Base-by-base conservation (phyloP, 2,113 vertebrate genomes). In the Natator depressus region DNA sequence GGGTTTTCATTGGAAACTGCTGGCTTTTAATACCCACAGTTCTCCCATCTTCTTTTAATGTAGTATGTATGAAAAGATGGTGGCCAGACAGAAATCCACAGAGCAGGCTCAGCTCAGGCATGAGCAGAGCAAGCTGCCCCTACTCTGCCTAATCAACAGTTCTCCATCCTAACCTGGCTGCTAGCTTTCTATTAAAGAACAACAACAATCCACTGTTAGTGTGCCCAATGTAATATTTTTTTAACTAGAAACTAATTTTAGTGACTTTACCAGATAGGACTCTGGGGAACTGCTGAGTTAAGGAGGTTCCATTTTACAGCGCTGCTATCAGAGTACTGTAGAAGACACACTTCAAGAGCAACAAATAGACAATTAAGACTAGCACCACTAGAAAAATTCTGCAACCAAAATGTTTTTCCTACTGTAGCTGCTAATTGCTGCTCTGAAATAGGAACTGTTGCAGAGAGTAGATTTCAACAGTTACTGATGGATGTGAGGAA, bases 101-200 rank as follows among this genome's bases (percentile, higher is more conserved):
- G 91, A 72, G 81, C 25, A 87, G 22, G 88, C 27, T 14, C 65
- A 29, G 50, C 38, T 29, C 29, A 10, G 59, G 11, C 25, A n/a
- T n/a, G 35, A 82, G n/a, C 65, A 72, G 75, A 46, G 42, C 75
- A 25, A 27, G 24, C 22, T 78, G 24, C 10, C 42, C 42, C 46
- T 55, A 25, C 78, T 89, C 38, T 89, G 88, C 65, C 42, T 20
- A 47, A 47, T 78, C 75, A 46, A 25, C 10, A 6, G 47, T 78
- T 27, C 42, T 46, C 42, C 25, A 22, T 38, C 17, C 17, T 72
- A 38, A 72, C 65, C 65, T 11, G 65, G 65, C 83, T 80, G 69
- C 94, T 35, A 35, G 81, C 90, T 82, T 94, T 89, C 91, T 57
- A 83, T 90, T 85, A 72, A 91, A 93, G 93, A 86, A 94, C 93